phyloP scores from a whole-genome alignment of 1,140 invertebrate species.

The Orius laevigatus region DNA sequence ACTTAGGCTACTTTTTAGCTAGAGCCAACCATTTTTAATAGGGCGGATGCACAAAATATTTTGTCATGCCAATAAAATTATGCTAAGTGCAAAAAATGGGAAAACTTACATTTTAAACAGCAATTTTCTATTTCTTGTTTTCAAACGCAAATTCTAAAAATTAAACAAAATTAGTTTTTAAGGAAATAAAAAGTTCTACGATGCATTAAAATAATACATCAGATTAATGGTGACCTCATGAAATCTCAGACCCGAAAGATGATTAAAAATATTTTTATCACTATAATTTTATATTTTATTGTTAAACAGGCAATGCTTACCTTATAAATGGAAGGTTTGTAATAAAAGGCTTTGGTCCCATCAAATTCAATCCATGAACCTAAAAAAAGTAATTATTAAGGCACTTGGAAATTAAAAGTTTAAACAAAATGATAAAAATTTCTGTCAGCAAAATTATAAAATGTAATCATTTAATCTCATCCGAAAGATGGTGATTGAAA shows the following conservation, averaged over 20 bases:
- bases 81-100: not conserved
- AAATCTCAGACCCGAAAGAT: constrained; percentile 34
- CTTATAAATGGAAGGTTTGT: not conserved
- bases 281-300: not conserved
- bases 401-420: not conserved
- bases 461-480: no score
- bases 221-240: constrained; percentile 25
- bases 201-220: constrained; percentile 4
- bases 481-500: no score
- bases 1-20: no score
- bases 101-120: not conserved
- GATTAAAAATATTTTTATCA: constrained; percentile 21
- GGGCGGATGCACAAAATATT: no score
- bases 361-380: not conserved
- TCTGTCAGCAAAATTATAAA: not conserved
- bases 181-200: not conserved
- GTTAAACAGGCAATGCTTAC: not conserved
- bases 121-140: not conserved
- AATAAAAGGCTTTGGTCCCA: not conserved
- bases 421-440: not conserved
- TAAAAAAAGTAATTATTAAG: constrained; percentile 1
- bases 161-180: not conserved
- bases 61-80: not conserved
- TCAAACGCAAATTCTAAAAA: not conserved
- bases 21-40: no score